Conservation (phyloP, 1,140 invertebrate genomes). For the Ceratina japonica region DNA sequence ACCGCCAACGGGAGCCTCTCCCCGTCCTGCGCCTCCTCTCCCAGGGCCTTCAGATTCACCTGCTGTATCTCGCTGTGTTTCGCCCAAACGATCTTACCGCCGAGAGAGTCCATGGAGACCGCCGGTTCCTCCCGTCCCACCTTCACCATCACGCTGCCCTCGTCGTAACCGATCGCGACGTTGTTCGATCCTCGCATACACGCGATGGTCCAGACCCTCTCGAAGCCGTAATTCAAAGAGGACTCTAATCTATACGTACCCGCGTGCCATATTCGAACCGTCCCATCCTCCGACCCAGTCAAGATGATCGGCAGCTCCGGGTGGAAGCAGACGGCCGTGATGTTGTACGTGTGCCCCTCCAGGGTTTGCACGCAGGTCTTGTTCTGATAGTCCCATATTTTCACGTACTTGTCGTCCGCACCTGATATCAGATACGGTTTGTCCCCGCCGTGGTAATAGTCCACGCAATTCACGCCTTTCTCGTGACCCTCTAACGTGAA, state of each 20-base stretch:
- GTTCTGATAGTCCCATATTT: conserved; percentile 99
- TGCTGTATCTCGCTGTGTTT: conserved; percentile 99
- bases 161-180: conserved; percentile 98
- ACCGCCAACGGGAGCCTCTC: conserved; percentile 92
- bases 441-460: conserved; percentile 99
- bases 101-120: conserved; percentile 98
- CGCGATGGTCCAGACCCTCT: conserved; percentile 98
- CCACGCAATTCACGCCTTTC: conserved; percentile 99
- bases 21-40: conserved; percentile 82
- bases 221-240: conserved; percentile 98
- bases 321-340: conserved; percentile 96
- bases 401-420: conserved; percentile 97
- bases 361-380: conserved; percentile 99
- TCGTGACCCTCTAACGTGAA: conserved; percentile 99
- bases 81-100: conserved; percentile 99
- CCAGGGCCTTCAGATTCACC: conserved; percentile 94
- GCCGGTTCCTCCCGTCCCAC: conserved; percentile 99
- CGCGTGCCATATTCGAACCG: conserved; percentile 97
- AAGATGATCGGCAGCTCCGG: conserved; percentile 98
- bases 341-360: conserved; percentile 98
- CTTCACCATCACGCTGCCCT: conserved; percentile 98
- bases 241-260: conserved; percentile 98
- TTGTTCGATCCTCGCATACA: conserved; percentile 97
- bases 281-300: conserved; percentile 98
- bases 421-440: conserved; percentile 99